phyloP scores from a whole-genome alignment of 2,113 vertebrate species.

The Pteronura brasiliensis region DNA sequence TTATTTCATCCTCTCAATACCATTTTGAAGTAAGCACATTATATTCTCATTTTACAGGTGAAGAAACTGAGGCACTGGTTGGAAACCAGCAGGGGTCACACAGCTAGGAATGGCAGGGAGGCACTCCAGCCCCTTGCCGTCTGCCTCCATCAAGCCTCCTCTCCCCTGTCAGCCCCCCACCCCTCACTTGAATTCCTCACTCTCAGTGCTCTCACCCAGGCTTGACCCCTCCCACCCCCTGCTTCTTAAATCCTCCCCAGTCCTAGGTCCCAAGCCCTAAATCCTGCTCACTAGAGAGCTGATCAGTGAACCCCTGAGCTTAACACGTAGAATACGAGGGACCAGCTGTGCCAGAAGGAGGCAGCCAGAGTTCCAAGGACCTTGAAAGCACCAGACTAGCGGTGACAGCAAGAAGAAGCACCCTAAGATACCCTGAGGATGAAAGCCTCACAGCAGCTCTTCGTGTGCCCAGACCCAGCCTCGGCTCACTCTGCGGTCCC shows the following conservation, averaged over 20 bases:
- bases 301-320: not conserved
- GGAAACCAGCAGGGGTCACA: not conserved
- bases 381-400: not conserved
- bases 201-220: not conserved
- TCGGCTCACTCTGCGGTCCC: not conserved
- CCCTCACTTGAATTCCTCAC: not conserved
- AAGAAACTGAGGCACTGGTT: not conserved
- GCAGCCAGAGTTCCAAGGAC: not conserved
- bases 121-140: rapidly evolving
- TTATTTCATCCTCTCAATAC: not conserved
- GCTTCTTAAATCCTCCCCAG: not conserved
- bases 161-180: rapidly evolving
- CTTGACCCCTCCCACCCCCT: too few species aligned
- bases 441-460: not conserved
- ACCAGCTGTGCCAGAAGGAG: not conserved
- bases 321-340: too few species aligned
- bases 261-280: not conserved
- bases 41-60: not conserved
- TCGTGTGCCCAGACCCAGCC: not conserved
- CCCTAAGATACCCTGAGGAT: rapidly evolving
- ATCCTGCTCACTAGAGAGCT: not conserved
- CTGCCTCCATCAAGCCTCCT: not conserved
- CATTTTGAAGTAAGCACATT: not conserved
- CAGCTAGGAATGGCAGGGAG: not conserved
- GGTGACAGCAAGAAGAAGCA: not conserved